A percentile compares a stretch with the other conserved stretches of the same genome.
Evolutionary conservation across 1,140 invertebrate species (phyloP).

Genomic region (Bombus confusus): DNA sequence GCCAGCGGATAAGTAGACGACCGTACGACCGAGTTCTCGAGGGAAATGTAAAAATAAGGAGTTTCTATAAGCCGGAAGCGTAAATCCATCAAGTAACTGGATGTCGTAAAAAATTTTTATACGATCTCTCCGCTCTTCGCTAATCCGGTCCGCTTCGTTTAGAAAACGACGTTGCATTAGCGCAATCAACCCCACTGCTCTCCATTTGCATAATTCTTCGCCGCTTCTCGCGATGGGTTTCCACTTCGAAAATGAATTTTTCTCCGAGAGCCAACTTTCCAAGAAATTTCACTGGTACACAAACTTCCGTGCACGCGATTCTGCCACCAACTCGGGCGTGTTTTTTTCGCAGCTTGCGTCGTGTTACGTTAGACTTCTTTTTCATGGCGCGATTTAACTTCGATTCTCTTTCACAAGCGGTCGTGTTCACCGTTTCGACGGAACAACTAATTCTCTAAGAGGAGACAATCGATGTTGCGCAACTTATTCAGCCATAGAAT

Average conservation of each 20-base stretch:
- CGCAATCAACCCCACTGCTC: not conserved
- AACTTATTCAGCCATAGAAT: too few relatives aligned
- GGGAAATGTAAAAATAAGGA: not conserved
- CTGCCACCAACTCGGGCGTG: not conserved
- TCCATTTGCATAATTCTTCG: conserved; percentile 29
- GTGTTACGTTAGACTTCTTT: too few relatives aligned
- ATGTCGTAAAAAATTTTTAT: not conserved
- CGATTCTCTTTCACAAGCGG: too few relatives aligned
- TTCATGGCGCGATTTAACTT: too few relatives aligned
- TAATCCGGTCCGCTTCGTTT: conserved; percentile 8
- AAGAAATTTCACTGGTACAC: not conserved
- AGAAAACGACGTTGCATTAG: conserved; percentile 27
- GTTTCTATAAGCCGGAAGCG: not conserved
- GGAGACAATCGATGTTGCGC: too few relatives aligned
- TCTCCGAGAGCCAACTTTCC: not conserved
- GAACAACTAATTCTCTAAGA: too few relatives aligned
- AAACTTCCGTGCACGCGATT: not conserved
- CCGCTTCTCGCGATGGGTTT: conserved; percentile 5
- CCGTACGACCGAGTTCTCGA: not conserved
- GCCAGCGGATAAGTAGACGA: not conserved
- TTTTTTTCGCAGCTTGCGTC: too few relatives aligned
- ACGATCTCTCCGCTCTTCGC: too few relatives aligned
- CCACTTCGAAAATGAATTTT: conserved; percentile 15
- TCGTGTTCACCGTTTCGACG: too few relatives aligned
- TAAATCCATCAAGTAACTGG: conserved; percentile 28